Percentiles rank a stretch among this genome's conserved stretches.
Evolutionary conservation across 2,888 invertebrate species (phyloP).

Genomic region (Caenorhabditis doughertyi): DNA sequence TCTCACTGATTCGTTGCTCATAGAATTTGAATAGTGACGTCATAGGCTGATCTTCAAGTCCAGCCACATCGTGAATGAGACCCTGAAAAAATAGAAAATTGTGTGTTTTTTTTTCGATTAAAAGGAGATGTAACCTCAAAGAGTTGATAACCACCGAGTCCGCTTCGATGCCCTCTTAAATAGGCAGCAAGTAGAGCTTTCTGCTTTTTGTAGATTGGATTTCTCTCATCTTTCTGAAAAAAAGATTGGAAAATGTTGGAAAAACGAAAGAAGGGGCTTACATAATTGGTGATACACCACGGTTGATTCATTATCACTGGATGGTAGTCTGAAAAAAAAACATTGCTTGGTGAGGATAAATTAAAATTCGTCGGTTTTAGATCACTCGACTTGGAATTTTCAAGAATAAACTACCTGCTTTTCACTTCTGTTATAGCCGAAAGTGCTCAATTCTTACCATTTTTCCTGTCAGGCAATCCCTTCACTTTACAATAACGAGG

Average conservation of each 20-base stretch:
- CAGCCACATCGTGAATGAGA: neutral
- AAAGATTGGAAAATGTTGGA: too few relatives aligned
- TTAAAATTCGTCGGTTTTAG: too few relatives aligned
- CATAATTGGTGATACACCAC: neutral
- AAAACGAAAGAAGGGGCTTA: neutral
- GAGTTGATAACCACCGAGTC: too few relatives aligned
- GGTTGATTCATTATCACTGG: neutral
- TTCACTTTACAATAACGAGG: neutral
- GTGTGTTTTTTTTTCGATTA: neutral
- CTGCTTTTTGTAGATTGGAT: too few relatives aligned
- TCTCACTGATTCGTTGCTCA: neutral
- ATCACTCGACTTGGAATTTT: too few relatives aligned
- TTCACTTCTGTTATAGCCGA: neutral
- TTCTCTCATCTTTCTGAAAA: too few relatives aligned
- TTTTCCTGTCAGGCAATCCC: neutral
- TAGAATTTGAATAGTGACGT: neutral
- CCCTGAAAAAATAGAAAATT: conserved; percentile 1
- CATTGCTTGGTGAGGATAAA: too few relatives aligned
- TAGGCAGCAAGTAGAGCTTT: too few relatives aligned
- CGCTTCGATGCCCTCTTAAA: too few relatives aligned
- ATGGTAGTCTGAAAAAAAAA: neutral
- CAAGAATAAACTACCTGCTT: too few relatives aligned
- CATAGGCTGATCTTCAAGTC: too few relatives aligned
- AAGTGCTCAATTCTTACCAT: neutral
- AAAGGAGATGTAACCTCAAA: too few relatives aligned